These are phyloP conservation scores for Pangasius djambal DNA, from an alignment of 2,797 vertebrate genomes.

Conservation along the genomic window DNA sequence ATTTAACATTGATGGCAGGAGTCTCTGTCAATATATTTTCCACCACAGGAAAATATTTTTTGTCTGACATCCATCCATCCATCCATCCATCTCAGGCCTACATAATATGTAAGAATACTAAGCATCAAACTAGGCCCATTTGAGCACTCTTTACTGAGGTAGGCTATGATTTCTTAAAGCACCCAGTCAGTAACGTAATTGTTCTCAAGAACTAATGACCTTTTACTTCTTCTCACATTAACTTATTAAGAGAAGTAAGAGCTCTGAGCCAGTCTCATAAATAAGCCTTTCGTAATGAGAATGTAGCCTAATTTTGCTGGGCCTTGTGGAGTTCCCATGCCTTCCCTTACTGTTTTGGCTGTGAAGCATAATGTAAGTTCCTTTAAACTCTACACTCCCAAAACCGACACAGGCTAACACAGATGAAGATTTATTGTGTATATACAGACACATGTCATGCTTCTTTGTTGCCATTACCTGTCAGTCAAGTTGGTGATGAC, in stretches of 20 bases:
- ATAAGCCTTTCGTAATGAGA: neutral
- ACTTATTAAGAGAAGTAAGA: constrained; percentile 13
- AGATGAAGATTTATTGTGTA: neutral
- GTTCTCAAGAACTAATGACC: constrained; percentile 28
- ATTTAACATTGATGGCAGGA: neutral
- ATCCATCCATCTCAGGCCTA: neutral
- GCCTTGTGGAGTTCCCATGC: neutral
- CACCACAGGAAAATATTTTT: neutral
- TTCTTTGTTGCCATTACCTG: neutral
- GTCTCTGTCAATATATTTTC: neutral
- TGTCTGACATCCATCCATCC: neutral
- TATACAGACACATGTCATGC: neutral
- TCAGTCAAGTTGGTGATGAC: neutral
- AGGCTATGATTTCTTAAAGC: neutral
- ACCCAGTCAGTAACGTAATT: constrained; percentile 5
- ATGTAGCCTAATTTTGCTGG: neutral
- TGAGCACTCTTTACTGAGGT: neutral
- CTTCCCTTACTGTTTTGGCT: neutral
- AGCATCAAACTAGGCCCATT: neutral
- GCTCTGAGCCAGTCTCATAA: neutral
- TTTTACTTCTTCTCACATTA: constrained; percentile 13
- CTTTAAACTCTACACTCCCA: neutral
- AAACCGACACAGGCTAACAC: neutral
- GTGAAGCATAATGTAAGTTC: neutral
- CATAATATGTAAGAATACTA: neutral